Conservation (phyloP, 2,888 invertebrate genomes). For the Sipha maydis region DNA sequence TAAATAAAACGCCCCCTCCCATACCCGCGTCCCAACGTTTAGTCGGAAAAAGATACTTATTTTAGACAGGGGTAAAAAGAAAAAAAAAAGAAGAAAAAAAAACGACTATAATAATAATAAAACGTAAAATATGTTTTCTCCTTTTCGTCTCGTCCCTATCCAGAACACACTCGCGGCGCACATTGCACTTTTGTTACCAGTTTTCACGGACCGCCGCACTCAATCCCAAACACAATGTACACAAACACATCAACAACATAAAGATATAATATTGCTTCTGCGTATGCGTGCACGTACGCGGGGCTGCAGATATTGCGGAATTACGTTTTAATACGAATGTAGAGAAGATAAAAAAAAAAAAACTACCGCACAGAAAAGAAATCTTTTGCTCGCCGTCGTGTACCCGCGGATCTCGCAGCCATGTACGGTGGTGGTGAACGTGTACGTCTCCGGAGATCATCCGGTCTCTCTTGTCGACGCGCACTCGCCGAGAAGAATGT, state of each 20-base stretch:
- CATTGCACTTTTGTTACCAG: conserved; percentile 52
- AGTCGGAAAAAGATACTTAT: conserved; percentile 38
- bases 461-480: conserved; percentile 27
- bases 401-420: background rate
- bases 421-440: background rate
- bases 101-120: conserved; percentile 43
- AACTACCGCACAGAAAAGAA: background rate
- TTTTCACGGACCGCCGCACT: conserved; percentile 54
- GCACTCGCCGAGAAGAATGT: conserved; percentile 45
- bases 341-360: background rate
- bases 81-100: conserved; percentile 7
- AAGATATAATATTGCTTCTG: background rate
- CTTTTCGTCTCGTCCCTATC: conserved; percentile 11
- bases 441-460: background rate
- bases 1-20: conserved; percentile 33
- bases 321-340: conserved; percentile 52
- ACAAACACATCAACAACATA: conserved; percentile 16
- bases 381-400: conserved; percentile 12
- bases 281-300: background rate
- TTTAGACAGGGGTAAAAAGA: background rate
- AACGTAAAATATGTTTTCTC: conserved; percentile 38
- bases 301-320: conserved; percentile 43
- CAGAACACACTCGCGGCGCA: background rate
- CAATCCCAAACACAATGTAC: conserved; percentile 59
- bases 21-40: background rate